phyloP scores from a whole-genome alignment of 2,888 invertebrate species.

The Amphiduros pacificus region DNA sequence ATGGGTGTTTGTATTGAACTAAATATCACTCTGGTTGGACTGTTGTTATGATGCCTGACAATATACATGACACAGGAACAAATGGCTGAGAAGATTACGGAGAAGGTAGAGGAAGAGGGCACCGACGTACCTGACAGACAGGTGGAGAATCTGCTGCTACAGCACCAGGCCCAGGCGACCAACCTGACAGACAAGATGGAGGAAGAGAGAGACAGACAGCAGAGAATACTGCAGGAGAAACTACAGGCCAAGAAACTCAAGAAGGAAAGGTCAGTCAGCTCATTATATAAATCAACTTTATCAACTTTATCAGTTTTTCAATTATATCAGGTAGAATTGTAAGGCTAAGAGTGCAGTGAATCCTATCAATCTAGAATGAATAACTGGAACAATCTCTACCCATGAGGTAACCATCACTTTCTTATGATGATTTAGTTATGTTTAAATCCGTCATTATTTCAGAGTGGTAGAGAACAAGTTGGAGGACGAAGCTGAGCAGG shows the following conservation, averaged over 20 bases:
- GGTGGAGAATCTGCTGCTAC: conserved; percentile 19
- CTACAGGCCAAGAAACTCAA: conserved; percentile 44
- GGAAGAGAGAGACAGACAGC: conserved; percentile 40
- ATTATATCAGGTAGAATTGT: too few species aligned
- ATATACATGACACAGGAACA: conserved; percentile 11
- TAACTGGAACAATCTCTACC: too few species aligned
- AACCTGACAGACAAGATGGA: conserved; percentile 45
- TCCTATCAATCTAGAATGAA: too few species aligned
- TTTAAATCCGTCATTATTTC: conserved; percentile 12
- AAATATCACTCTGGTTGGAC: too few species aligned
- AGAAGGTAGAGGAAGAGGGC: conserved; percentile 8
- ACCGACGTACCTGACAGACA: neutral
- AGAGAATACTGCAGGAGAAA: conserved; percentile 45
- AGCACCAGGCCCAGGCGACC: conserved; percentile 25
- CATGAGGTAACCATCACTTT: too few species aligned
- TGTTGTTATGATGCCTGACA: too few species aligned
- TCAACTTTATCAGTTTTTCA: too few species aligned
- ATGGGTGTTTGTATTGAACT: too few species aligned
- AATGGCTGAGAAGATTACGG: conserved; percentile 11
- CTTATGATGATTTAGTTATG: too few species aligned
- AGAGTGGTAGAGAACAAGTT: conserved; percentile 47
- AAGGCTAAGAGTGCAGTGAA: too few species aligned
- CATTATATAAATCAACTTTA: too few species aligned
- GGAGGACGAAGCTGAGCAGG: conserved; percentile 39
- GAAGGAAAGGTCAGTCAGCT: conserved; percentile 38